Base-by-base conservation (phyloP, 2,113 vertebrate species). In the Trinectes maculatus region DNA sequence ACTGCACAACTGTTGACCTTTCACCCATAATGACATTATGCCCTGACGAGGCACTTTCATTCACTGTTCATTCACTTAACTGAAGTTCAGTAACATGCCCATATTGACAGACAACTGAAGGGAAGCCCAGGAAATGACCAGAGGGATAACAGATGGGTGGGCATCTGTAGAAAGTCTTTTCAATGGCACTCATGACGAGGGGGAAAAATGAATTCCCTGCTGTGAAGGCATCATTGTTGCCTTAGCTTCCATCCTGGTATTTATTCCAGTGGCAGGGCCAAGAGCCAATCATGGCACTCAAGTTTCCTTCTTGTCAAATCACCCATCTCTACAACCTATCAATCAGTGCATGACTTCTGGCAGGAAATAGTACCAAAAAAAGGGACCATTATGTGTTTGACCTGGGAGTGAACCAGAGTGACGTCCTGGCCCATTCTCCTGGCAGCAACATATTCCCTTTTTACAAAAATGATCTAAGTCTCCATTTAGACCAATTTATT, bases 101-200 rank as follows among this genome's bases (percentile, higher is more conserved):
- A 8, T 72, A 63, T 59, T 79, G 58, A 60, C 69, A 72, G 72
- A 43, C 64, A 58, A 79, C 15, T 19, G 49, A 61, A 74, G 75
- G 75, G 69, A 77, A 80, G 61, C 70, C 70, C 61, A 44, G 63
- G 33, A 43, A 12, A 77, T 53, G 58, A 39, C 42, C 24, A 11
- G 54, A 40, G 65, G 25, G 33, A 67, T 64, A 82, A 59, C 84
- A 86, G 86, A 86, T 83, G 84, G 86, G 57, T n/a, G 71, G 73
- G 52, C 72, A 83, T 85, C 84, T 77, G 71, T 54, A 77, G 80
- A 80, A 37, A 59, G 31, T 84, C 71, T 40, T 47, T 43, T 77
- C 19, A 1, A 31, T 57, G 68, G 48, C 53, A 57, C 46, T 36
- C 6, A 22, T 51, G 43, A 55, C 21, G n/a, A 37, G 53, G 13